Evolutionary conservation across 2,797 vertebrate species (phyloP).

Genomic region (Oryzias dopingdopingensis): DNA sequence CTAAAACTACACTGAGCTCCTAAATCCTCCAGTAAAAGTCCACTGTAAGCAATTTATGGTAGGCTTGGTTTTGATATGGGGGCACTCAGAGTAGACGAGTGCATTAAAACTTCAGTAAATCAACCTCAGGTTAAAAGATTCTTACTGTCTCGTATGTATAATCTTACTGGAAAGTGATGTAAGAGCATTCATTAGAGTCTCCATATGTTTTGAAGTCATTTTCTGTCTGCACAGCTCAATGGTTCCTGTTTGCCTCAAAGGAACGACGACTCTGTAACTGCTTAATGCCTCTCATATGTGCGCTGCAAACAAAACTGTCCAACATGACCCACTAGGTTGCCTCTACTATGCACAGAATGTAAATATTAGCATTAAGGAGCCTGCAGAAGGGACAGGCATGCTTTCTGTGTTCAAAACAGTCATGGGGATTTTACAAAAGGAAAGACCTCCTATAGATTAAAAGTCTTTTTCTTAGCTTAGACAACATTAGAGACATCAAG

Average conservation of each 20-base stretch:
- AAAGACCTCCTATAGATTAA: slow-evolving; percentile 10
- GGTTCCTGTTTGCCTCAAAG: slow-evolving; percentile 65
- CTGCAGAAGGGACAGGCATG: slow-evolving; percentile 31
- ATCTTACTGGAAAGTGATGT: slow-evolving; percentile 68
- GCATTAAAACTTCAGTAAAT: slow-evolving; percentile 1
- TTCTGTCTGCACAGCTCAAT: slow-evolving; percentile 25
- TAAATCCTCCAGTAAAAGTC: slow-evolving; percentile 39
- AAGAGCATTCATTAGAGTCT: slow-evolving; percentile 63
- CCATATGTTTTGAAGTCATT: slow-evolving; percentile 49
- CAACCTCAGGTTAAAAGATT: slow-evolving; percentile 28
- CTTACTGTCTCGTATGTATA: slow-evolving; percentile 33
- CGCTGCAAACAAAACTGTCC: slow-evolving; percentile 32
- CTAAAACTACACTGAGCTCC: slow-evolving; percentile 14
- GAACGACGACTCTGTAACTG: slow-evolving; percentile 52
- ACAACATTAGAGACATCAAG: not conserved
- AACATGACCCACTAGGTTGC: slow-evolving; percentile 42
- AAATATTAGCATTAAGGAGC: slow-evolving; percentile 73
- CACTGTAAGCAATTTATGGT: slow-evolving; percentile 31
- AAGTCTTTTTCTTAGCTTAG: not conserved
- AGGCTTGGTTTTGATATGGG: slow-evolving; percentile 17
- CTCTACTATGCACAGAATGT: slow-evolving; percentile 66
- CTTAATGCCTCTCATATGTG: slow-evolving; percentile 75
- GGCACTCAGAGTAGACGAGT: slow-evolving; percentile 16
- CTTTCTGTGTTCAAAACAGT: slow-evolving; percentile 32
- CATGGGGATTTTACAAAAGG: slow-evolving; percentile 21